These are phyloP conservation scores for Aphyosemion australe DNA, from an alignment of 2,113 vertebrate genomes.

Conservation along the genomic window DNA sequence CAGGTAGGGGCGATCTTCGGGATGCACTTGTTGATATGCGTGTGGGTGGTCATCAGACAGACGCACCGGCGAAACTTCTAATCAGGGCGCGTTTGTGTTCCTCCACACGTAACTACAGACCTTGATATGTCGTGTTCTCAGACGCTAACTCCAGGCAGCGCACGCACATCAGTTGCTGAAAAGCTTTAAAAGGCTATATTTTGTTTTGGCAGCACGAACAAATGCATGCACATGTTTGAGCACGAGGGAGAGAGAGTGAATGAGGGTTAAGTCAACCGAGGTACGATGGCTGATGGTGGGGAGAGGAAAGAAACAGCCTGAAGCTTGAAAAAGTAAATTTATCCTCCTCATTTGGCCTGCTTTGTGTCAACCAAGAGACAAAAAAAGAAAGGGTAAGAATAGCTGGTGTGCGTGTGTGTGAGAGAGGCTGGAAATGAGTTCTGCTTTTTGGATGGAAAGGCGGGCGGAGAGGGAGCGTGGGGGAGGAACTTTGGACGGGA, in stretches of 20 bases:
- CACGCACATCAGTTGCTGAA: slow-evolving; percentile 20
- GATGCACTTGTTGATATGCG: slow-evolving; percentile 58
- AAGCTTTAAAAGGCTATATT: slow-evolving; percentile 37
- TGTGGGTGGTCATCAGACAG: slow-evolving; percentile 45
- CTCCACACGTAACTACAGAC: slow-evolving; percentile 42
- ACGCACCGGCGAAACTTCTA: slow-evolving; percentile 42
- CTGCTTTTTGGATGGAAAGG: slow-evolving; percentile 58
- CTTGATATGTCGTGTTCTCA: slow-evolving; percentile 50
- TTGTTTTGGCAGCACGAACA: slow-evolving; percentile 33
- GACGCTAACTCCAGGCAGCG: slow-evolving; percentile 24
- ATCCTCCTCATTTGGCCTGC: slow-evolving; percentile 68
- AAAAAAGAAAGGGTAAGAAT: slow-evolving; percentile 16
- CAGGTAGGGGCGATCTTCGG: slow-evolving; percentile 52
- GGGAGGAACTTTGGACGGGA: slow-evolving; percentile 76
- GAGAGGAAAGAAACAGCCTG: slow-evolving; percentile 15
- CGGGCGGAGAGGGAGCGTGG: slow-evolving; percentile 48
- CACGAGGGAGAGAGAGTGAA: slow-evolving; percentile 31
- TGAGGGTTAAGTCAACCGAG: slow-evolving; percentile 33
- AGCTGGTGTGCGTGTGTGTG: slow-evolving; percentile 23
- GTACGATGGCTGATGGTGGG: slow-evolving; percentile 40
- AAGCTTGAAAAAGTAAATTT: slow-evolving; percentile 68
- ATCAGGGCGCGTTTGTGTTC: slow-evolving; percentile 39
- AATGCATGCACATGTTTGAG: slow-evolving; percentile 43
- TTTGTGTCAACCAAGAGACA: slow-evolving; percentile 65
- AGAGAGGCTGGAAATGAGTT: slow-evolving; percentile 54